Conservation (phyloP, 2,113 vertebrate genomes). For the Mesoclemmys tuberculata region DNA sequence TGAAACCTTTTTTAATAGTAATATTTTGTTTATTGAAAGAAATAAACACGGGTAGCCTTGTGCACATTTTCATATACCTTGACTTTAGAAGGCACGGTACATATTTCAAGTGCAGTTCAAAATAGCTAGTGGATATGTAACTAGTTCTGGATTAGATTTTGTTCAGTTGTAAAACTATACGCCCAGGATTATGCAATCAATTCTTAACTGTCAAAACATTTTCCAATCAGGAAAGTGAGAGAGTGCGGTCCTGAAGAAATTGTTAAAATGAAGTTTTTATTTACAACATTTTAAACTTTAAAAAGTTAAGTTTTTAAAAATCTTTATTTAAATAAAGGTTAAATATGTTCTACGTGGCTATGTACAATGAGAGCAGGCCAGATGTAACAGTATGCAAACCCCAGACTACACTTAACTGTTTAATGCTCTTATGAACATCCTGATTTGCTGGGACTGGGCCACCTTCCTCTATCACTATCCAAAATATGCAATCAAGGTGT, state of each 20-base stretch:
- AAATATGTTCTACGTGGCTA: background rate
- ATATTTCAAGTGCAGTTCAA: background rate
- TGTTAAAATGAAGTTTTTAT: background rate
- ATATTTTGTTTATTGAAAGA: background rate
- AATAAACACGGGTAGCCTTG: background rate
- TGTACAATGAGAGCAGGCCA: background rate
- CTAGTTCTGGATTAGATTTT: background rate
- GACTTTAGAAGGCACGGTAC: background rate
- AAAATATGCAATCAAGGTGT: background rate
- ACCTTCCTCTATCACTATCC: background rate
- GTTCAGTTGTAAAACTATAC: background rate
- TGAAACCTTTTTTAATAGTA: background rate
- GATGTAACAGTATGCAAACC: background rate
- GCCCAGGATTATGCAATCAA: background rate
- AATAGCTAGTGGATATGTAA: background rate
- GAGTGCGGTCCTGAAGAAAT: background rate
- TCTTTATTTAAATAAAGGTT: background rate
- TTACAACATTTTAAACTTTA: background rate
- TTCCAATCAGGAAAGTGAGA: background rate
- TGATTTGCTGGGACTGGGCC: background rate
- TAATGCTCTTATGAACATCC: background rate
- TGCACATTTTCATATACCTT: background rate
- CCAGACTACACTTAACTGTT: background rate
- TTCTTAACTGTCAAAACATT: background rate
- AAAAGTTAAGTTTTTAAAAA: background rate